Percentiles rank a stretch among this genome's conserved stretches.
These are phyloP conservation scores for Colletes gigas DNA, from an alignment of 1,140 invertebrate genomes.

Conservation along the genomic window DNA sequence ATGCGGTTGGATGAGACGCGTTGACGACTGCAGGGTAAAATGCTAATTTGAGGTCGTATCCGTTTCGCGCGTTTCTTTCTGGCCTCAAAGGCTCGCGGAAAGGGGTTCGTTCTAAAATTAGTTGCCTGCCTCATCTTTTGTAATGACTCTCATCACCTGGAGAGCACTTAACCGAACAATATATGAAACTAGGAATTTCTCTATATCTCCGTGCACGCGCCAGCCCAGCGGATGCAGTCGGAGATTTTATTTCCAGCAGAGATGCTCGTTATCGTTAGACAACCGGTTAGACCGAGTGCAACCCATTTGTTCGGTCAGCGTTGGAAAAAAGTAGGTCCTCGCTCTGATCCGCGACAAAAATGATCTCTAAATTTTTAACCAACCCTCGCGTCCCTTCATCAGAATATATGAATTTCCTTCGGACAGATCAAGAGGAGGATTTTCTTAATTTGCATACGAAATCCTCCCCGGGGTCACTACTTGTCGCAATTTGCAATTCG, in stretches of 20 bases:
- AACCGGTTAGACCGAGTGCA: background rate
- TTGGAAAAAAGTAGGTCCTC: background rate
- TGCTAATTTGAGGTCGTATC: conserved; percentile 37
- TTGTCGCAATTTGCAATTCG: background rate
- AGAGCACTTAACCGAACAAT: conserved; percentile 42
- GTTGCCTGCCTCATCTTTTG: conserved; percentile 32
- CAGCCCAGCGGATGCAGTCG: background rate
- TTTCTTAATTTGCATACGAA: background rate
- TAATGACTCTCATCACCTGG: conserved; percentile 50
- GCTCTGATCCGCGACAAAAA: background rate
- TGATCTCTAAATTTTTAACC: background rate
- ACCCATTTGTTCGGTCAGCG: background rate
- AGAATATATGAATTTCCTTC: background rate
- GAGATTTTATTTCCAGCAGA: background rate
- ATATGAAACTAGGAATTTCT: conserved; percentile 27
- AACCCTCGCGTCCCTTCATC: background rate
- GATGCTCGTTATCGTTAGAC: conserved; percentile 25
- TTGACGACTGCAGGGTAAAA: conserved; percentile 6
- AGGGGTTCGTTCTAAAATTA: conserved; percentile 48
- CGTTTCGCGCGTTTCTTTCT: background rate
- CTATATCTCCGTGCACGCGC: background rate
- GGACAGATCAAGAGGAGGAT: background rate
- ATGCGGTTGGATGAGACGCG: background rate
- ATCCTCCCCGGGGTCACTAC: background rate
- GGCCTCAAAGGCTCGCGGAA: background rate